Evolutionary conservation across 1,140 invertebrate species (phyloP).

Genomic region (Zaprionus inermis): DNA sequence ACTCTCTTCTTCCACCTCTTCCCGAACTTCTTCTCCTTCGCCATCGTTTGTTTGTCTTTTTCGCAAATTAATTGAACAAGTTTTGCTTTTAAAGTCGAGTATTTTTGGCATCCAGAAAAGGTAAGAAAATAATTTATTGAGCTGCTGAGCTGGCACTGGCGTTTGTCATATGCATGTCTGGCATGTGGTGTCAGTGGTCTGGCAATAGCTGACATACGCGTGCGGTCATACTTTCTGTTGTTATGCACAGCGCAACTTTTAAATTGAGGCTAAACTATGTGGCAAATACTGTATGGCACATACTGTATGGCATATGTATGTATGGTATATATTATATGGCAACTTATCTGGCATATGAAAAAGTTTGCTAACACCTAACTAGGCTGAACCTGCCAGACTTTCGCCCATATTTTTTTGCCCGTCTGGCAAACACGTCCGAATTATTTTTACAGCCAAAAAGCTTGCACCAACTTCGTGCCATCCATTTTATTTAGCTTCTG

Average conservation of each 20-base stretch:
- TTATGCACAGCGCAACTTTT: no score
- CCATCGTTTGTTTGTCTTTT: slow-evolving; percentile 36
- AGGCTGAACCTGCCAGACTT: no score
- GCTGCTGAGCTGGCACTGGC: neutral
- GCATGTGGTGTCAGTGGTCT: neutral
- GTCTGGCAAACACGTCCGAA: no score
- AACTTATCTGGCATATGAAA: no score
- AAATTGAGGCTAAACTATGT: no score
- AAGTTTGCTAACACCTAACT: no score
- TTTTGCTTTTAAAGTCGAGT: slow-evolving; percentile 50
- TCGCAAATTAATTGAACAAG: slow-evolving; percentile 70
- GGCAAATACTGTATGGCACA: no score
- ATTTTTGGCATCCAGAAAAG: neutral
- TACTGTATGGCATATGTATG: no score
- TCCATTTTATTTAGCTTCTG: neutral
- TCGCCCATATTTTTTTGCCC: no score
- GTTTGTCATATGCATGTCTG: slow-evolving; percentile 2
- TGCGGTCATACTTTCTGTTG: no score
- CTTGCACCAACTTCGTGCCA: neutral
- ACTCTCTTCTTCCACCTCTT: slow-evolving; percentile 26
- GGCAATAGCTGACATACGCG: no score
- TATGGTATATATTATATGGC: no score
- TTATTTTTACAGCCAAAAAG: neutral
- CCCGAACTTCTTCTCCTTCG: slow-evolving; percentile 15
- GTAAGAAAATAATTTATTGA: neutral